Base-by-base conservation (phyloP, 2,113 vertebrate species). In the Zonotrichia leucophrys region DNA sequence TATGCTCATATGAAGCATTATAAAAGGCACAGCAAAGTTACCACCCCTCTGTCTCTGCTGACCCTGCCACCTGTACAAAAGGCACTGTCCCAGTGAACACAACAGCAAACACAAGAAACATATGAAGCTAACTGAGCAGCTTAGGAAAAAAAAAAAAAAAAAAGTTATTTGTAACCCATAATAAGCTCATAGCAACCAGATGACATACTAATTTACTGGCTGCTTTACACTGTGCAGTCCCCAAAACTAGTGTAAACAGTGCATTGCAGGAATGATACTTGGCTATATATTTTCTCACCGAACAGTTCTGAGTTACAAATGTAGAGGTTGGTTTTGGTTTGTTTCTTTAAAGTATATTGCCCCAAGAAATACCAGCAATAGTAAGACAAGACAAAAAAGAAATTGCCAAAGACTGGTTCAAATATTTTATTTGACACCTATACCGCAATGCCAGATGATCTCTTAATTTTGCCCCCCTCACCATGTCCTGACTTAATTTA, bases 21-120 rank as follows among this genome's bases (percentile, higher is more conserved):
- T 39, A 78, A 85, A 95, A 94, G 91, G 79, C 83, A 72, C 75
- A 84, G 83, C 87, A 96, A 89, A 95, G 88, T 95, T 94, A 84
- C 47, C 70, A 14, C 74, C 42, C 49, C 60, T 63, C 42, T 47
- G 78, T 80, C 59, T 74, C 85, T 69, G 87, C 70, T 89, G 46
- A 93, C 92, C 95, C 95, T 35, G 1, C 44, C 85, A 59, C 67
- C 89, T 91, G 85, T 58, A 56, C 28, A 59, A 73, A 81, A 97
- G 91, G 39, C 62, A 47, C 67, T 24, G 44, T 63, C 82, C 44
- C 73, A 56, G 31, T 31, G 10, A 89, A 75, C 10, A 20, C 35
- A 75, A 46, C 39, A 60, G 62, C 55, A 91, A 95, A 83, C 41
- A 82, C 67, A 88, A 49, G 69, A 74, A 91, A 78, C 41, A 25